phyloP scores from a whole-genome alignment of 1,140 invertebrate species.

The Globodera rostochiensis region DNA sequence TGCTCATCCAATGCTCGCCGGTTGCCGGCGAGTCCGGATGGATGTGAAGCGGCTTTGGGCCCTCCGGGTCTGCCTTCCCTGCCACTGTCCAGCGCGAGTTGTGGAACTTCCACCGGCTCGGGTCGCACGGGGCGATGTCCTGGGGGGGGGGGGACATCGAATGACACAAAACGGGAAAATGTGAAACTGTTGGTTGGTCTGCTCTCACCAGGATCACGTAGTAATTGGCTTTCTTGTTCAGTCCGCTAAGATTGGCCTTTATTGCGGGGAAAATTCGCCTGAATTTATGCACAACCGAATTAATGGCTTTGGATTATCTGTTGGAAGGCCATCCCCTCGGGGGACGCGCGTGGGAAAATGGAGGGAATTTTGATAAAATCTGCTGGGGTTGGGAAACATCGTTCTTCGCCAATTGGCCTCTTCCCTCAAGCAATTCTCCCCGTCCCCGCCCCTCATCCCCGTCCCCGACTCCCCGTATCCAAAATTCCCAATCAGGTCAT shows the following conservation, averaged over 20 bases:
- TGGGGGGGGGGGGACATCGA: not conserved
- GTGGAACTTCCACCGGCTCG: slow-evolving; percentile 96
- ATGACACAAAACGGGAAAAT: slow-evolving; percentile 71
- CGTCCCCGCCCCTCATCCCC: not conserved
- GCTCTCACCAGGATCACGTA: slow-evolving; percentile 76
- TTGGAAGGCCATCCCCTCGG: not conserved
- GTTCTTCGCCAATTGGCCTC: not conserved
- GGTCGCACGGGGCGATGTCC: slow-evolving; percentile 78
- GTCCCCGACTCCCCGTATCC: not conserved
- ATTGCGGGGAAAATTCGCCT: slow-evolving; percentile 97
- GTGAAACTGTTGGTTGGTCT: slow-evolving; percentile 21
- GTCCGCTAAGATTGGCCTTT: slow-evolving; percentile 80
- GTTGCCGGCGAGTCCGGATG: slow-evolving; percentile 95
- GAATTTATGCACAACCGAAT: slow-evolving; percentile 42
- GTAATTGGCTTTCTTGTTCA: slow-evolving; percentile 81
- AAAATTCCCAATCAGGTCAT: slow-evolving; percentile 3
- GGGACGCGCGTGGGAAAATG: slow-evolving; percentile 11
- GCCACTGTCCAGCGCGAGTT: slow-evolving; percentile 72
- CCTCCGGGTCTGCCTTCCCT: slow-evolving; percentile 80
- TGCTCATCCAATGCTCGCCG: slow-evolving; percentile 96
- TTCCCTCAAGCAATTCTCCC: slow-evolving; percentile 4
- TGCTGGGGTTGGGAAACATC: not conserved
- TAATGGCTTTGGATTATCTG: not conserved
- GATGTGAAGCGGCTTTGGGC: slow-evolving; percentile 82
- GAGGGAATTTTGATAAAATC: slow-evolving; percentile 10